Base-by-base conservation (phyloP, 2,113 vertebrate genomes). In the Pseudorectes ferrugineus region DNA sequence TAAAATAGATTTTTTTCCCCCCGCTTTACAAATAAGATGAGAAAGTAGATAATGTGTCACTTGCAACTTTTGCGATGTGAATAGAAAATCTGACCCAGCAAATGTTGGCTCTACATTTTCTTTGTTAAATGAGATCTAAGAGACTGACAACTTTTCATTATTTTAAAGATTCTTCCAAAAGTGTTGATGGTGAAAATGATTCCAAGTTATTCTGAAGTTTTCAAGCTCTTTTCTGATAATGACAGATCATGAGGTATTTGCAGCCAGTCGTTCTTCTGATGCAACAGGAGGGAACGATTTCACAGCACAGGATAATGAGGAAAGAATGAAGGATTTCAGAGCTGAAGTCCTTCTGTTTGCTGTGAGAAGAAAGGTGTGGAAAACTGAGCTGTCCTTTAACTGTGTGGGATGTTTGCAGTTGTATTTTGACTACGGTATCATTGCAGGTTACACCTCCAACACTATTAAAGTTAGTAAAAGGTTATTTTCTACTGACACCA, bases 11-110 rank as follows among this genome's bases (percentile, higher is more conserved):
- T 97, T 73, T 77, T 74, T 62, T 48, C 5, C 48, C 52, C 77
- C 49, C 75, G 14, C 86, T 96, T 95, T 94, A 80, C 66, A 93
- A 96, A 95, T 95, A 93, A 94, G 82, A 95, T 74, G 78, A 65
- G 48, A 95, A 95, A 95, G 82, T 55, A 87, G 78, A 92, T 95
- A 92, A 87, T 79, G 78, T 95, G 75, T 82, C 77, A 58, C 94
- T 96, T 97, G 85, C 79, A 91, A 84, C 54, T 97, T 96, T 33
- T 93, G 57, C 25, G 31, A 51, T 63, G 80, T 68, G 88, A 93
- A 79, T 40, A 82, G 59, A 93, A 97, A 95, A 76, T 67, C 48
- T 66, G 87, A 54, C 62, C 45, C 82, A 68, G 81, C 29, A 93
- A 91, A 70, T 59, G 55, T 63, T 87, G 87, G 36, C 46, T 86